Evolutionary conservation across 1,140 invertebrate genomes (phyloP), one percentile per base, ranked within the genome.

Genomic region (Drosophila parabipectinata): DNA sequence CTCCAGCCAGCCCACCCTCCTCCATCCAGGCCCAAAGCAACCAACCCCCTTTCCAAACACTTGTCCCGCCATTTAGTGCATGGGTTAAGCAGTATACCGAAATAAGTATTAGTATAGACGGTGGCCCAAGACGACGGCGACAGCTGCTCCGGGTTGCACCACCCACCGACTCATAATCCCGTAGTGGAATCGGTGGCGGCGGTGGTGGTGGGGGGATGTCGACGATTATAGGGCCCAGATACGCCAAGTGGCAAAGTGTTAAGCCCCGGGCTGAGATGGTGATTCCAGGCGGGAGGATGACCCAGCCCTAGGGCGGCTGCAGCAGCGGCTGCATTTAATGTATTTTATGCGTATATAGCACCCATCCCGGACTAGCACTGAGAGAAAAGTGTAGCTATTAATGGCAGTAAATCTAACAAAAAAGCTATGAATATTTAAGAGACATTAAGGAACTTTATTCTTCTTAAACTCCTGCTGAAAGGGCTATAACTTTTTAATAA

Each of bases 51-150:
- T 30, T 50, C 18, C 41, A 67, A 73, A 69, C 83, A 87, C 83
- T 87, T 87, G 83, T 87, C 83, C 83, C 83, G 83, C 83, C 83
- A 88, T 88, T 87, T 79, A 87, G 75, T 79, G 75, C 82, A 78
- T 87, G 82, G 82, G 82, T 79, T 87, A 85, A 87, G 71, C 62
- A 85, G 82, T 88, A 88, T 87, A 87, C 83, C 76, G 72, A 87
- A 87, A 88, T 89, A 28, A 6, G 26, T 28, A 71, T 87, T 74
- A 77, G 72, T 69, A 18, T 18, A 18, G 76, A 68, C 64, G 52
- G 67, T 18, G 68, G 47, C 59, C 52, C 48, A 64, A 82, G 72
- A 57, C 63, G 41, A 50, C 59, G 78, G 57, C 74, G 77, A 73
- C 82, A 85, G 82, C 81, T 87, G 81, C 80, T 72, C 62, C 52